A percentile compares a stretch with the other conserved stretches of the same genome.
These are phyloP conservation scores for Dasyprocta punctata DNA, from an alignment of 2,113 vertebrate genomes.

Conservation along the genomic window DNA sequence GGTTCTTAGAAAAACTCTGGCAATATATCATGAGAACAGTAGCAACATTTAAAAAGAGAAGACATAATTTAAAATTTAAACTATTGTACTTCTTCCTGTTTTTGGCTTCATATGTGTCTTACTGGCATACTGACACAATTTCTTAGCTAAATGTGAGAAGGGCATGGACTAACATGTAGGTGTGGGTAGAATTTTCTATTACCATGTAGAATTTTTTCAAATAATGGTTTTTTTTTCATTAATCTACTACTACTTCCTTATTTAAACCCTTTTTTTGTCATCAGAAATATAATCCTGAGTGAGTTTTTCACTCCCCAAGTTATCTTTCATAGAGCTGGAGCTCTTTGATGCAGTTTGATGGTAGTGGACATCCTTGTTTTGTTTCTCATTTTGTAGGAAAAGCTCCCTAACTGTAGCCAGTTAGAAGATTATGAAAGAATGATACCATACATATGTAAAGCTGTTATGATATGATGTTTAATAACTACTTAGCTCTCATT, in stretches of 20 bases:
- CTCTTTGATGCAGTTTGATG: neutral
- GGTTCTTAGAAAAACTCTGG: neutral
- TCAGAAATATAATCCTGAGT: neutral
- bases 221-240: neutral
- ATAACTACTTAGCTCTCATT: constrained; percentile 20
- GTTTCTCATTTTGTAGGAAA: no score
- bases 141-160: neutral
- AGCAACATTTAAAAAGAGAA: neutral
- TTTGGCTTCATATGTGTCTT: neutral
- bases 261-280: neutral
- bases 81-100: neutral
- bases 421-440: neutral
- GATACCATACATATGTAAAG: neutral
- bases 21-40: neutral
- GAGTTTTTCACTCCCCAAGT: neutral
- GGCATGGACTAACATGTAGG: neutral
- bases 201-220: neutral
- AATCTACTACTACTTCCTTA: neutral
- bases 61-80: neutral
- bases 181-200: constrained; percentile 9
- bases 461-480: neutral
- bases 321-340: neutral
- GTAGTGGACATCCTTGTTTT: no score
- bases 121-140: neutral
- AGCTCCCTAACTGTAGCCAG: no score